Conservation (phyloP, 2,113 vertebrate species). For the Pseudopipra pipra region DNA sequence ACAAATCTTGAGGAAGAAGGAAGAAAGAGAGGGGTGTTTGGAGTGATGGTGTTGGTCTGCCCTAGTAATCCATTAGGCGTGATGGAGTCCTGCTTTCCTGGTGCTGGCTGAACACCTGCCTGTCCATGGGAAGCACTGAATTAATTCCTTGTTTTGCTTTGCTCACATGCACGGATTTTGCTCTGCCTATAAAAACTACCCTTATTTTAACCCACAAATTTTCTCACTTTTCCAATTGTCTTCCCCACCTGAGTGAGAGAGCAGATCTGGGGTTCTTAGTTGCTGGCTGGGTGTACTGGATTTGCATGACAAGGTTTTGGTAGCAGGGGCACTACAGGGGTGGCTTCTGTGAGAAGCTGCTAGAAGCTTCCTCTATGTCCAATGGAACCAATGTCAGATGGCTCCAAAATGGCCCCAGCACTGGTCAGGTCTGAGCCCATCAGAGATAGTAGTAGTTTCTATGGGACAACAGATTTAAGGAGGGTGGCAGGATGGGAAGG, state of each 20-base stretch:
- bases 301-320: neutral
- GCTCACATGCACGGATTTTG: neutral
- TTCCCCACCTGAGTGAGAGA: too few relatives aligned
- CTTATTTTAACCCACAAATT: neutral
- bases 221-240: neutral
- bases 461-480: neutral
- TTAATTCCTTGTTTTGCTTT: neutral
- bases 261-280: neutral
- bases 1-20: neutral
- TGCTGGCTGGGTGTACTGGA: neutral
- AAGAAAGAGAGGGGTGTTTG: neutral
- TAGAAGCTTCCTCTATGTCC: neutral
- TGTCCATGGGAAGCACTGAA: neutral
- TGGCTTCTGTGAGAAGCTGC: neutral
- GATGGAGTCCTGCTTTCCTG: neutral
- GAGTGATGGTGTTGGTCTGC: neutral
- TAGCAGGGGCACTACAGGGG: neutral
- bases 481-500: neutral
- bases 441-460: neutral
- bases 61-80: fast-evolving
- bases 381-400: neutral
- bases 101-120: too few relatives aligned
- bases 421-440: neutral
- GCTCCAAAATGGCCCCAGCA: neutral
- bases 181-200: neutral